Conservation (phyloP, 2,888 invertebrate species). For the Homarus gammarus region DNA sequence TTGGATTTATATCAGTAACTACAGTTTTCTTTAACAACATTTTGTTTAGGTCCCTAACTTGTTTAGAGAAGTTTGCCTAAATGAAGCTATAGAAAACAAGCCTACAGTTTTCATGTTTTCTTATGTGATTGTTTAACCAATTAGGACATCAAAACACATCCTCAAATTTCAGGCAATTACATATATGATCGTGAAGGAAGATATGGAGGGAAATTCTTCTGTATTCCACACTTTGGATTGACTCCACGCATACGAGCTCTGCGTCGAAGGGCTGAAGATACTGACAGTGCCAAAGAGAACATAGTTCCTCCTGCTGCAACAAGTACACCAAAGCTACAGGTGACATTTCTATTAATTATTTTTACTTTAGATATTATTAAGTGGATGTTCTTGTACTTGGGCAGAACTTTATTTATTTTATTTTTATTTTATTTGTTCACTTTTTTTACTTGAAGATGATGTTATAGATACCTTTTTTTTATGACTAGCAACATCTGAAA, state of each 20-base stretch:
- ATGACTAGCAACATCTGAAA: no score
- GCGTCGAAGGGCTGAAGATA: conserved; percentile 32
- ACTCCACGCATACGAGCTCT: conserved; percentile 55
- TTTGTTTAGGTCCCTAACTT: no score
- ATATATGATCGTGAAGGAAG: conserved; percentile 86
- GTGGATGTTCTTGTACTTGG: no score
- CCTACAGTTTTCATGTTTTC: conserved; percentile 94
- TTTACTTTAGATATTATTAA: conserved; percentile 2
- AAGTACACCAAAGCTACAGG: conserved; percentile 30
- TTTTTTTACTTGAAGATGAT: background rate
- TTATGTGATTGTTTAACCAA: conserved; percentile 83
- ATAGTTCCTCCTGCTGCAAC: conserved; percentile 39
- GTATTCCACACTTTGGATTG: conserved; percentile 80
- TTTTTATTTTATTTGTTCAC: no score
- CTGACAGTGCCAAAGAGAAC: conserved; percentile 52
- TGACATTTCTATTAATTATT: background rate
- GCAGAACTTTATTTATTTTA: no score
- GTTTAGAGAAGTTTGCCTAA: no score
- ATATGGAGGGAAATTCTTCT: conserved; percentile 86
- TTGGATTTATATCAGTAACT: no score
- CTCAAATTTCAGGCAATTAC: conserved; percentile 84
- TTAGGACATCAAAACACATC: conserved; percentile 85
- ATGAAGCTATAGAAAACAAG: conserved; percentile 78
- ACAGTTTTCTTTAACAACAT: no score
- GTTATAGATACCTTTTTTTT: no score